A percentile compares a stretch with the other conserved stretches of the same genome.
Conservation (phyloP, 2,113 vertebrate genomes). For the Prunella fulvescens region DNA sequence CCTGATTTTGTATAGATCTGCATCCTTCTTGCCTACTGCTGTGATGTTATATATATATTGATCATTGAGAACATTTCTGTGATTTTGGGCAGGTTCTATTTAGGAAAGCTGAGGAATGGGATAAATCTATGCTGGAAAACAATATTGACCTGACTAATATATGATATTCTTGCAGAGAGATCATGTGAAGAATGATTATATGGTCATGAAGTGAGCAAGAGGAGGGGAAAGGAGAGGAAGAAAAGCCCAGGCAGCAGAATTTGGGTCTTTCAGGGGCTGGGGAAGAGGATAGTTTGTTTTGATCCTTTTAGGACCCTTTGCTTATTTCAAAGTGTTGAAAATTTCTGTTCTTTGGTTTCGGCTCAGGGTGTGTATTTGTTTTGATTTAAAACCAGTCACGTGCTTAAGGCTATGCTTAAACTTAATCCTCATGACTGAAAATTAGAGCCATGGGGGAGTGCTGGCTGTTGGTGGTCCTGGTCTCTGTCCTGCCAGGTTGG, state of each 20-base stretch:
- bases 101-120: background rate
- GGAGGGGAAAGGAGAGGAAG: fast-evolving
- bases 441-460: background rate
- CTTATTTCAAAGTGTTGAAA: background rate
- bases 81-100: background rate
- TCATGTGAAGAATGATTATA: background rate
- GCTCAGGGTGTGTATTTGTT: background rate
- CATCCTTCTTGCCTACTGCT: background rate
- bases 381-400: background rate
- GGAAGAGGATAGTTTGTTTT: background rate
- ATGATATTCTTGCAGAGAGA: background rate
- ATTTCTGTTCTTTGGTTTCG: background rate
- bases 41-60: background rate
- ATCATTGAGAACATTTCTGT: background rate
- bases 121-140: background rate
- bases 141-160: background rate
- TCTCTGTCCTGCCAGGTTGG: background rate
- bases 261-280: background rate
- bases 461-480: background rate
- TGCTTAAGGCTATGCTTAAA: background rate
- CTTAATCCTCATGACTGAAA: background rate
- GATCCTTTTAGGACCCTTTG: background rate
- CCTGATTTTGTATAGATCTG: background rate
- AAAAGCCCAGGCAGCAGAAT: background rate
- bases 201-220: background rate